Evolutionary conservation across 2,113 vertebrate genomes (phyloP).

Genomic region (Clupea harengus): DNA sequence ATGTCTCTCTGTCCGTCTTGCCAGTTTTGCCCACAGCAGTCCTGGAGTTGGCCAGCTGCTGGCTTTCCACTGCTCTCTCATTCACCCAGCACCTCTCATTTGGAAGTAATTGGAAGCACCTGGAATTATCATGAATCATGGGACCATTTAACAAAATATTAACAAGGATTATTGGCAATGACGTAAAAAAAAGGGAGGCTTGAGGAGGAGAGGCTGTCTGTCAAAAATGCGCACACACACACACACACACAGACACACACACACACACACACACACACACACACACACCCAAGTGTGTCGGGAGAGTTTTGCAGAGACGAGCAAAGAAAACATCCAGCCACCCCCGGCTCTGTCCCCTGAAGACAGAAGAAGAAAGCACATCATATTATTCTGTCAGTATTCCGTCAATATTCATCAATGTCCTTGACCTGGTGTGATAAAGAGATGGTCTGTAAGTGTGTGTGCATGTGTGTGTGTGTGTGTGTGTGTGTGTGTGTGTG

Average conservation of each 20-base stretch:
- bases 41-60: conserved; percentile 41
- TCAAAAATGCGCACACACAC: neutral
- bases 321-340: neutral
- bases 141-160: conserved; percentile 21
- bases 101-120: conserved; percentile 51
- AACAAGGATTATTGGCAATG: conserved; percentile 39
- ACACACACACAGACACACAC: neutral
- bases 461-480: conserved; percentile 9
- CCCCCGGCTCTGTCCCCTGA: neutral
- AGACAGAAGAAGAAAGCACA: neutral
- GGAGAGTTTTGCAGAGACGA: neutral
- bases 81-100: conserved; percentile 49
- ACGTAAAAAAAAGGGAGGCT: conserved; percentile 39
- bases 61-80: conserved; percentile 50
- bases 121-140: conserved; percentile 40
- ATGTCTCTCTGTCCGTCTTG: neutral
- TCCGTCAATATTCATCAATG: too few species aligned
- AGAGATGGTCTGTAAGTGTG: neutral
- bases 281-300: neutral
- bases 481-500: conserved; percentile 25
- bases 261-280: neutral
- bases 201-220: neutral
- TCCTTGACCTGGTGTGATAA: too few species aligned
- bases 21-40: conserved; percentile 9
- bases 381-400: neutral